Percentiles rank a stretch among this genome's conserved stretches.
Conservation (phyloP, 2,888 invertebrate species). For the Margaritifera margaritifera region DNA sequence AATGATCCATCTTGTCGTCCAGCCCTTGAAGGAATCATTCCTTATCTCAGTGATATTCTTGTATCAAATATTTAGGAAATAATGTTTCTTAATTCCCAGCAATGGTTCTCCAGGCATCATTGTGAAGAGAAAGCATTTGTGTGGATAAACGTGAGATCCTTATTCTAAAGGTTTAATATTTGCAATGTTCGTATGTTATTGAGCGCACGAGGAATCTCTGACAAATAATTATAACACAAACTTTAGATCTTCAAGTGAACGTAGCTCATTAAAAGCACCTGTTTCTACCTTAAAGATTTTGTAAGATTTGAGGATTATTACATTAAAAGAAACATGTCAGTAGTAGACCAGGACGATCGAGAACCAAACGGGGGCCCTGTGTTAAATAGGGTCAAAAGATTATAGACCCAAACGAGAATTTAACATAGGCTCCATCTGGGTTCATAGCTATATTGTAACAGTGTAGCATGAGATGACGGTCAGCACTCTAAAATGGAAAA, state of each 20-base stretch:
- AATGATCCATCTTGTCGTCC: constrained; percentile 24
- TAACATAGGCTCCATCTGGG: no score
- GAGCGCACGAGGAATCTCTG: constrained; percentile 32
- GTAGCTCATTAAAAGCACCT: constrained; percentile 29
- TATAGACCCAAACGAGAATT: no score
- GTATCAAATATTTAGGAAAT: constrained; percentile 22
- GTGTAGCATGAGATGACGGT: no score
- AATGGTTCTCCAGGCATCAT: constrained; percentile 27
- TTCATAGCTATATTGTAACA: no score
- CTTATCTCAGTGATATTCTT: constrained; percentile 20
- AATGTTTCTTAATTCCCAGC: constrained; percentile 8
- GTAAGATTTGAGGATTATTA: constrained; percentile 26
- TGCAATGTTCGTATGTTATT: constrained; percentile 21
- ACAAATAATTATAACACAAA: constrained; percentile 30
- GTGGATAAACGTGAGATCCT: constrained; percentile 29
- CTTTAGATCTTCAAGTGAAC: constrained; percentile 28
- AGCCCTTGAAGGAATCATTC: constrained; percentile 25
- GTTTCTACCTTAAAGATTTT: constrained; percentile 25
- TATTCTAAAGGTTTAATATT: constrained; percentile 28
- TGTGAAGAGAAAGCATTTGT: constrained; percentile 31
- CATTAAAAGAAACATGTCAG: constrained; percentile 23
- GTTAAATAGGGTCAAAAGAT: no score
- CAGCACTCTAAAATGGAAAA: no score
- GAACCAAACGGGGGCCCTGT: no score
- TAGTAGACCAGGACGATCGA: no score